Conservation (phyloP, 1,140 invertebrate species). For the Drosophila malerkotliana region DNA sequence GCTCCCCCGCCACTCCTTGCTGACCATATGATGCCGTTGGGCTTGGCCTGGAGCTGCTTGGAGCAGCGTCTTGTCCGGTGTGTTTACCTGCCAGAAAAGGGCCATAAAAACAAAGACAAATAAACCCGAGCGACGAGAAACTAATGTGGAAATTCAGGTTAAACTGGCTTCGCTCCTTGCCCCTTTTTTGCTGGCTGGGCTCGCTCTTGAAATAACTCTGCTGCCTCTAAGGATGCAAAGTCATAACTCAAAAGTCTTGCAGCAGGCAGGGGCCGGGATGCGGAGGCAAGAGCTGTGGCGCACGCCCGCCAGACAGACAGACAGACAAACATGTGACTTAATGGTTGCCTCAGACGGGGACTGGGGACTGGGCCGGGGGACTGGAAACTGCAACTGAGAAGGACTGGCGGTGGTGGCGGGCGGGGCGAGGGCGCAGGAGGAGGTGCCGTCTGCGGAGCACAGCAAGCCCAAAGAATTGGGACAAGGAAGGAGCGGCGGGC, state of each 20-base stretch:
- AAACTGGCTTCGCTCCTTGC: slow-evolving; percentile 57
- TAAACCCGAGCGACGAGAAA: slow-evolving; percentile 55
- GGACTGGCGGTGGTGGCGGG: neutral
- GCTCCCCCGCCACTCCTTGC: slow-evolving; percentile 1
- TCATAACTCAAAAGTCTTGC: slow-evolving; percentile 78
- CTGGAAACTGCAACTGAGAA: slow-evolving; percentile 31
- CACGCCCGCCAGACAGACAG: slow-evolving; percentile 43
- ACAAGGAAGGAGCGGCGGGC: neutral
- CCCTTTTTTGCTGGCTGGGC: slow-evolving; percentile 1
- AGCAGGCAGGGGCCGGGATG: slow-evolving; percentile 15
- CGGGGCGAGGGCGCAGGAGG: neutral
- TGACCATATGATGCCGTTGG: slow-evolving; percentile 59
- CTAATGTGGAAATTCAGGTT: slow-evolving; percentile 80
- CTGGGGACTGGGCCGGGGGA: slow-evolving; percentile 27
- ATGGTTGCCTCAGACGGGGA: slow-evolving; percentile 34
- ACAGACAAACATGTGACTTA: slow-evolving; percentile 57
- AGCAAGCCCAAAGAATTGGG: slow-evolving; percentile 21
- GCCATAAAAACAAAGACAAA: slow-evolving; percentile 79
- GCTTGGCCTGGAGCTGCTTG: slow-evolving; percentile 32
- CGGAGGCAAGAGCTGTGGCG: slow-evolving; percentile 19
- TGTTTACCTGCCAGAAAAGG: slow-evolving; percentile 77
- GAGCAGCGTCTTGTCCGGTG: slow-evolving; percentile 25
- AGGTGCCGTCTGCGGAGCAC: slow-evolving; percentile 18
- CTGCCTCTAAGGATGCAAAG: slow-evolving; percentile 63
- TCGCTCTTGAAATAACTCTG: slow-evolving; percentile 34